Percentiles rank a stretch among this genome's conserved stretches.
phyloP scores from a whole-genome alignment of 2,797 vertebrate species.

The Rallus crepitans region DNA sequence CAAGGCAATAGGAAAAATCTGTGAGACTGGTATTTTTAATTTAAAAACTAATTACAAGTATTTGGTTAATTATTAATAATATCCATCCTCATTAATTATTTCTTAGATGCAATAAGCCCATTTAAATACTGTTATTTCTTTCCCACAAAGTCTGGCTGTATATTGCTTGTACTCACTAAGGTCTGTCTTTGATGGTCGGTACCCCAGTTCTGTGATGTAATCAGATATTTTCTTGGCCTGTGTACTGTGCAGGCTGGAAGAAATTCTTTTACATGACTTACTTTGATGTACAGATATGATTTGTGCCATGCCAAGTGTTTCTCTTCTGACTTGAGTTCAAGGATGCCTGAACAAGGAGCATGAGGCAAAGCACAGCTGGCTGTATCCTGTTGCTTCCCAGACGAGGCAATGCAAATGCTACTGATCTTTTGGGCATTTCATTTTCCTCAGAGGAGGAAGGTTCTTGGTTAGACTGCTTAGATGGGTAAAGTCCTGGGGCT shows the following conservation, averaged over 20 bases:
- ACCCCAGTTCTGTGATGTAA: neutral
- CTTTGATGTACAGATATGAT: neutral
- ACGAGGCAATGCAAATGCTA: neutral
- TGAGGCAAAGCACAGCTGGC: neutral
- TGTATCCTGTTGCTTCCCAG: neutral
- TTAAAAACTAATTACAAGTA: neutral
- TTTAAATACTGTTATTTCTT: neutral
- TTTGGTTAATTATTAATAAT: constrained; percentile 6
- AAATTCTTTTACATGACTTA: neutral
- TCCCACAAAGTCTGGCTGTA: neutral
- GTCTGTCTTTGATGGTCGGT: neutral
- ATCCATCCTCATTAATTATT: neutral
- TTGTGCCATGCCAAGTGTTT: neutral
- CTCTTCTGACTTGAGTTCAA: neutral
- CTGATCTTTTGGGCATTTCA: neutral
- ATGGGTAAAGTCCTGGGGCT: neutral
- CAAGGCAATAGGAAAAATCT: neutral
- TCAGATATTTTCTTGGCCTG: neutral
- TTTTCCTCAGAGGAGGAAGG: neutral
- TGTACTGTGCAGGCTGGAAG: neutral
- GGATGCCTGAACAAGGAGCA: neutral
- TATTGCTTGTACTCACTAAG: neutral
- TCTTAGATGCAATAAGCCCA: neutral
- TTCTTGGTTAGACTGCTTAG: neutral
- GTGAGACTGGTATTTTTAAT: neutral